phyloP scores from a whole-genome alignment of 2,888 invertebrate species.

The Polyommatus icarus region DNA sequence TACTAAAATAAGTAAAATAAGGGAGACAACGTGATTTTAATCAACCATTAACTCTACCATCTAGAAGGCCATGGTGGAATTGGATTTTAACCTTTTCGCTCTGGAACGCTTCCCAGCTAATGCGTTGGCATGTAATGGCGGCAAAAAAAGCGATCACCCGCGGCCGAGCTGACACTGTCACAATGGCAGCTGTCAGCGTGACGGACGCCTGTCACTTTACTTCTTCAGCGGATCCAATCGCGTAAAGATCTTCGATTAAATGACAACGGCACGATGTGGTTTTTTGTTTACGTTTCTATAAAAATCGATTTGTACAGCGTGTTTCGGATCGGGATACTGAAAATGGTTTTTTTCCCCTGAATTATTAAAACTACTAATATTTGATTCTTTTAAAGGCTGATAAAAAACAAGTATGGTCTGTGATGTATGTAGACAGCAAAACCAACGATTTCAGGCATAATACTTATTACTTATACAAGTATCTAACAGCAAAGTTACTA shows the following conservation, averaged over 20 bases:
- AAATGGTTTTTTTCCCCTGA: too few relatives aligned
- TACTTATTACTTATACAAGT: too few relatives aligned
- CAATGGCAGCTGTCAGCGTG: constrained; percentile 32
- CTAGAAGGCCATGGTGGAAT: not conserved
- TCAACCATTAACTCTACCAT: not conserved
- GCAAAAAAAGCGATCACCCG: constrained; percentile 6
- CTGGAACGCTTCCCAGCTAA: constrained; percentile 14
- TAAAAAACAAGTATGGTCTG: too few relatives aligned
- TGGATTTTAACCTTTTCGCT: not conserved
- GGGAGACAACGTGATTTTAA: not conserved
- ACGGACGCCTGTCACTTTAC: constrained; percentile 40
- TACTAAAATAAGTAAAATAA: not conserved
- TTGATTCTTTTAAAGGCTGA: too few relatives aligned
- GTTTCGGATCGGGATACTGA: constrained; percentile 31
- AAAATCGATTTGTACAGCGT: constrained; percentile 50
- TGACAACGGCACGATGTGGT: constrained; percentile 63
- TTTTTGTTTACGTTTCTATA: constrained; percentile 55
- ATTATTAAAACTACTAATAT: too few relatives aligned
- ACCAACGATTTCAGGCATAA: too few relatives aligned
- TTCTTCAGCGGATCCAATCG: constrained; percentile 67
- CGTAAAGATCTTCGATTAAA: constrained; percentile 64
- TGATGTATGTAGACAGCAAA: too few relatives aligned
- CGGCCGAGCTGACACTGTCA: constrained; percentile 40
- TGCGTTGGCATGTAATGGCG: not conserved
- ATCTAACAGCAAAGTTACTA: too few relatives aligned